phyloP scores from a whole-genome alignment of 2,797 vertebrate genomes.

The Limnodromus scolopaceus region DNA sequence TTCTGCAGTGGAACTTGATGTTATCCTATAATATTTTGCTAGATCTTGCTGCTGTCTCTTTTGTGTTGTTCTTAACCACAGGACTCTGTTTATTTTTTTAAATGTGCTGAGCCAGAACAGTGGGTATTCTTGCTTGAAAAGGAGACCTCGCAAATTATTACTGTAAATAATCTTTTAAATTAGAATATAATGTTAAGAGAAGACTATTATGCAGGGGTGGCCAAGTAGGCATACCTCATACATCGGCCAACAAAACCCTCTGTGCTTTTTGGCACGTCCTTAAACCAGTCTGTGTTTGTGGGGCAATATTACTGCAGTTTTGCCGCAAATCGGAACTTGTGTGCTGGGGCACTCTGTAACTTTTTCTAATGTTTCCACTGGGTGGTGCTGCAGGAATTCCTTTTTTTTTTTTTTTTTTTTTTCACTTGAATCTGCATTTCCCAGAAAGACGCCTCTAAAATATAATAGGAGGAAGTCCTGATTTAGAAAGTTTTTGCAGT shows the following conservation, averaged over 20 bases:
- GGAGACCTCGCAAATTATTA: neutral
- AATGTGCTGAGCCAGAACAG: neutral
- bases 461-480: slow-evolving; percentile 99
- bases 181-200: neutral
- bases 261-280: neutral
- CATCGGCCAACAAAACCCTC: neutral
- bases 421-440: slow-evolving; percentile 84
- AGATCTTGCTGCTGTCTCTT: neutral
- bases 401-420: slow-evolving; percentile 86
- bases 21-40: neutral
- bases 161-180: neutral
- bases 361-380: slow-evolving; percentile 81
- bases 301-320: neutral
- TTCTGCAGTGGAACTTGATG: neutral
- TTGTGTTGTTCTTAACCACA: neutral
- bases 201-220: neutral
- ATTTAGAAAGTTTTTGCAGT: slow-evolving; percentile 93
- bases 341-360: neutral
- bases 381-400: slow-evolving; percentile 92
- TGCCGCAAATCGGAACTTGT: neutral
- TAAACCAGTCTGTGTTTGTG: neutral
- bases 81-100: slow-evolving; percentile 10
- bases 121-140: neutral
- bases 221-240: neutral
- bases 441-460: slow-evolving; percentile 88